Conservation (phyloP, 2,797 vertebrate genomes). For the Epinephelus coioides region DNA sequence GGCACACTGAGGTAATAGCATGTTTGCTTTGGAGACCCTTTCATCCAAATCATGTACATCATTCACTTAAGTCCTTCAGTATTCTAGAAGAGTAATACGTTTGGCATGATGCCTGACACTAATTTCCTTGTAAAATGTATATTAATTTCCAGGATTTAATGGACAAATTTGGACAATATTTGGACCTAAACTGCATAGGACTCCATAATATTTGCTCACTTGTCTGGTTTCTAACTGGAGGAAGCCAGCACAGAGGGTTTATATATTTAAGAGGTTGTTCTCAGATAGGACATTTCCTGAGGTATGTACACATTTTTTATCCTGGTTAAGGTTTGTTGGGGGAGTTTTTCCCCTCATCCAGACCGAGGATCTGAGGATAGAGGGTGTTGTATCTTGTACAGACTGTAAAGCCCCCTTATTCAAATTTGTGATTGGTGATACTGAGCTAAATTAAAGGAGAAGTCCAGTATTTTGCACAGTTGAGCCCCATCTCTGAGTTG, state of each 20-base stretch:
- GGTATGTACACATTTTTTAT: neutral
- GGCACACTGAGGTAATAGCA: slow-evolving; percentile 21
- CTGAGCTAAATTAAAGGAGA: too few relatives aligned
- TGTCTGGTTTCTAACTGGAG: slow-evolving; percentile 36
- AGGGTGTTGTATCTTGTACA: too few relatives aligned
- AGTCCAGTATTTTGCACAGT: too few relatives aligned
- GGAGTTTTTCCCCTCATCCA: neutral
- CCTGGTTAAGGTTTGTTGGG: neutral
- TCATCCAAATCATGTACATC: slow-evolving; percentile 26
- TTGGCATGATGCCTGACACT: slow-evolving; percentile 28
- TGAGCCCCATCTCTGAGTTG: too few relatives aligned
- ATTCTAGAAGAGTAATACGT: slow-evolving; percentile 28
- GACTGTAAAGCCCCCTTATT: too few relatives aligned
- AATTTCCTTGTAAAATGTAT: slow-evolving; percentile 36
- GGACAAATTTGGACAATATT: slow-evolving; percentile 19
- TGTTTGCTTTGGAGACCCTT: slow-evolving; percentile 57
- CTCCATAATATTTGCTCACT: slow-evolving; percentile 4
- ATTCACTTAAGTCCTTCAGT: slow-evolving; percentile 17
- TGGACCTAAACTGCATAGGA: neutral
- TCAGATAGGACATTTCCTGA: slow-evolving; percentile 29
- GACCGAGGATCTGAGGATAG: neutral
- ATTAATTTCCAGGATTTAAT: slow-evolving; percentile 26
- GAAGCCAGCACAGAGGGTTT: slow-evolving; percentile 24
- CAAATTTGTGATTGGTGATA: too few relatives aligned
- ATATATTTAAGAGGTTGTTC: slow-evolving; percentile 30